Percentiles rank a stretch among this genome's conserved stretches.
phyloP scores from a whole-genome alignment of 1,140 invertebrate species.

The Branchinecta lynchi region DNA sequence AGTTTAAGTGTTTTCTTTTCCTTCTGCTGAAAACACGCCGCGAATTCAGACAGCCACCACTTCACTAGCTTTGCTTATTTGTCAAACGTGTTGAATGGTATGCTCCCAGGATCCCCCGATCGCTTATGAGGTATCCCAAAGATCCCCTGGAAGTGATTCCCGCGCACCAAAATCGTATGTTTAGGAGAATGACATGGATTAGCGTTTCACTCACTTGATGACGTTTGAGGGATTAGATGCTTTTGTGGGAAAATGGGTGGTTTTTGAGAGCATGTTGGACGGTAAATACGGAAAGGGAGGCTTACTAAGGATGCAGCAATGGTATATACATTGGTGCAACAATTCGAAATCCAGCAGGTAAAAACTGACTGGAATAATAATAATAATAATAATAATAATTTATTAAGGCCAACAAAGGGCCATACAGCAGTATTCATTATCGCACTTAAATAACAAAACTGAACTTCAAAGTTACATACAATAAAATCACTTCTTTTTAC shows the following conservation, averaged over 20 bases:
- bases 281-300: no score
- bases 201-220: conserved; percentile 4
- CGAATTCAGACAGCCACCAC: not conserved
- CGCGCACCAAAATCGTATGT: not conserved
- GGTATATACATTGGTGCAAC: no score
- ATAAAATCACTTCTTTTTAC: no score
- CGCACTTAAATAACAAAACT: no score
- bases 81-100: not conserved
- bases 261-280: no score
- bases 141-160: not conserved
- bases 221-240: not conserved
- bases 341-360: no score
- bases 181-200: not conserved
- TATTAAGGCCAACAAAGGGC: no score
- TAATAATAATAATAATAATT: no score
- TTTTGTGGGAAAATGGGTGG: not conserved
- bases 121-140: not conserved
- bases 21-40: not conserved
- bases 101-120: not conserved
- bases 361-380: no score
- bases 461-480: no score
- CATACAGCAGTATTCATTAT: no score
- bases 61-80: not conserved
- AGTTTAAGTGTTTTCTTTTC: conserved; percentile 5
- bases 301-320: no score